Conservation (phyloP, 2,888 invertebrate genomes). For the Melanophora roralis region DNA sequence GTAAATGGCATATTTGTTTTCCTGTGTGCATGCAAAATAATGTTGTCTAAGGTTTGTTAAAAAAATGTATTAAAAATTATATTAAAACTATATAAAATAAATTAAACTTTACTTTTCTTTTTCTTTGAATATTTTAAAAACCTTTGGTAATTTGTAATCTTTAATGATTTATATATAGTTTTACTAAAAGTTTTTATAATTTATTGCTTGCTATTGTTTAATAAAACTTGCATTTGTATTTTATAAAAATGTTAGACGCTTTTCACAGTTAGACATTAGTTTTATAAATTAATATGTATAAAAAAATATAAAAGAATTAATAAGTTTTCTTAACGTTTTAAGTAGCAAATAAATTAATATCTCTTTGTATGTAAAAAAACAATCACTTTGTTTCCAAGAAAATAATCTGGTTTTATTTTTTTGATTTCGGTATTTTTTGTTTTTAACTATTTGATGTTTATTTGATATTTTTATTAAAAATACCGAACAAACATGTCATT, state of each 20-base stretch:
- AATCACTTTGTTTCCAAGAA: too few species aligned
- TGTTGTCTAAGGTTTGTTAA: neutral
- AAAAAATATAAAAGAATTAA: constrained; percentile 11
- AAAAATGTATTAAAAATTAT: too few species aligned
- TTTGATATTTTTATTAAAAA: constrained; percentile 58
- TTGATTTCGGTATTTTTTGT: constrained; percentile 27
- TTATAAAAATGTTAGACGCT: constrained; percentile 54
- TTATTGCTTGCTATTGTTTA: too few species aligned
- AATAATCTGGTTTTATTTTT: neutral
- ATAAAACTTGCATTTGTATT: constrained; percentile 9
- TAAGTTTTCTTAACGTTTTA: constrained; percentile 40
- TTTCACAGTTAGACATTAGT: constrained; percentile 47
- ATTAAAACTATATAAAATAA: neutral
- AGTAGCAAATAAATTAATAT: constrained; percentile 61
- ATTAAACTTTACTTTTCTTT: neutral
- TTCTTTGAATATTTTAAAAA: neutral
- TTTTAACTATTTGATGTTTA: constrained; percentile 35
- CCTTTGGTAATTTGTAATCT: neutral
- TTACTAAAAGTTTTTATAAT: too few species aligned
- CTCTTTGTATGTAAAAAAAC: constrained; percentile 17
- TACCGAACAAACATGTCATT: constrained; percentile 16
- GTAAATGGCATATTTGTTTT: too few species aligned
- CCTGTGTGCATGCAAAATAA: neutral
- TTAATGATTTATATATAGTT: too few species aligned
- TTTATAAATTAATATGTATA: neutral